A percentile compares a stretch with the other conserved stretches of the same genome.
Evolutionary conservation across 2,888 invertebrate species (phyloP).

Genomic region (Drosophila macrospina): DNA sequence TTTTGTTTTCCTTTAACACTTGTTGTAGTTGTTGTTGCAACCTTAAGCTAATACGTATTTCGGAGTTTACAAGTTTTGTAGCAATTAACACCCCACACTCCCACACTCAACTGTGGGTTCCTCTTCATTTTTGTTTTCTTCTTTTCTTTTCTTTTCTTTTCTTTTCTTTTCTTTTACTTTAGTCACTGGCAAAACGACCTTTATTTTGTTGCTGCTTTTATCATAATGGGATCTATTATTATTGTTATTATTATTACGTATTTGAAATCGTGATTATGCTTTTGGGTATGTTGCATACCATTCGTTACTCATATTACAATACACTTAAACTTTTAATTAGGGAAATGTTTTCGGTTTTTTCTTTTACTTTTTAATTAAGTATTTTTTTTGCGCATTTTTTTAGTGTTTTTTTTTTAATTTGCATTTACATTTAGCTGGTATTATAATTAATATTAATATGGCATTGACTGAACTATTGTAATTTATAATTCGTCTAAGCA

Average conservation of each 20-base stretch:
- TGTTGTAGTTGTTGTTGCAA: slow-evolving; percentile 73
- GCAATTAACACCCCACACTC: slow-evolving; percentile 33
- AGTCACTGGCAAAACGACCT: slow-evolving; percentile 83
- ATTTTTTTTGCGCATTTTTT: slow-evolving; percentile 34
- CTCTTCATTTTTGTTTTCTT: slow-evolving; percentile 24
- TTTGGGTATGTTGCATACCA: slow-evolving; percentile 81
- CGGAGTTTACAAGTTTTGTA: slow-evolving; percentile 49
- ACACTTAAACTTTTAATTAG: slow-evolving; percentile 58
- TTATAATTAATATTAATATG: slow-evolving; percentile 75
- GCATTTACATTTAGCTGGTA: slow-evolving; percentile 31
- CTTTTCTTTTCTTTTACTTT: slow-evolving; percentile 60
- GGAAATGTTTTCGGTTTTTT: slow-evolving; percentile 67
- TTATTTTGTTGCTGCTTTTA: slow-evolving; percentile 43
- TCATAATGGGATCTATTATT: slow-evolving; percentile 28
- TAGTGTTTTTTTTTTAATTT: slow-evolving; percentile 30
- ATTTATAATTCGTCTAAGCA: slow-evolving; percentile 59
- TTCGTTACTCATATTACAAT: slow-evolving; percentile 62
- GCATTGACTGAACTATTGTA: slow-evolving; percentile 76
- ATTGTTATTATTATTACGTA: slow-evolving; percentile 71
- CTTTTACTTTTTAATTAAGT: slow-evolving; percentile 13
- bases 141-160: slow-evolving; percentile 43
- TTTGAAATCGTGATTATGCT: slow-evolving; percentile 82
- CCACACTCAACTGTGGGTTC: slow-evolving; percentile 14
- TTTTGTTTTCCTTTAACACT: slow-evolving; percentile 16
- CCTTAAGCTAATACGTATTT: slow-evolving; percentile 85